A percentile compares a stretch with the other conserved stretches of the same genome.
Evolutionary conservation across 2,113 vertebrate genomes (phyloP).

Genomic region (Uropsilus gracilis): DNA sequence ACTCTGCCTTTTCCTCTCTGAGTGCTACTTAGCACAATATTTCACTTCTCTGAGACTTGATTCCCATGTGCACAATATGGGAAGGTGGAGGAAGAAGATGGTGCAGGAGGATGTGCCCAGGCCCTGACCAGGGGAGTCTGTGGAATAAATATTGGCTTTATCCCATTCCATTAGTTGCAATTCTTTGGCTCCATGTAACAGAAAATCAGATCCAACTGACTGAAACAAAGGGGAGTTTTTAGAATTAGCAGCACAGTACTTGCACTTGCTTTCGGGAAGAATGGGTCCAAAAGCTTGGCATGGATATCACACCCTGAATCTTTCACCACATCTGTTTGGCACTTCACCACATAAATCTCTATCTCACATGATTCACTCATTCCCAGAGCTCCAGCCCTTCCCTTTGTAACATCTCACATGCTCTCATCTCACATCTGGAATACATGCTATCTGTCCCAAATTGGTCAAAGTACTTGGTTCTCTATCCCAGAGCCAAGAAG

Average conservation of each 20-base stretch:
- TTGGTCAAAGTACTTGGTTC: no score
- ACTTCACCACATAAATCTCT: accelerated
- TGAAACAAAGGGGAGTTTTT: background rate
- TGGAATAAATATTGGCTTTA: background rate
- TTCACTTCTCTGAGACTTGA: background rate
- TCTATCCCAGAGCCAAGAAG: background rate
- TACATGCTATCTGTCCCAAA: no score
- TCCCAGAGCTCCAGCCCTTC: background rate
- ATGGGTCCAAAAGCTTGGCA: background rate
- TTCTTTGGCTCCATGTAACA: background rate
- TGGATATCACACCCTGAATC: background rate
- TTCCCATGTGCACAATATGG: background rate
- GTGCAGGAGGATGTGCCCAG: no score
- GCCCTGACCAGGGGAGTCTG: background rate
- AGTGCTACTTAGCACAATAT: background rate
- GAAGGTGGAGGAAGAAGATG: background rate
- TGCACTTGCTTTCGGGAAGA: background rate
- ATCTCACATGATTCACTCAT: background rate
- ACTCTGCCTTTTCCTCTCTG: background rate
- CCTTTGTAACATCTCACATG: background rate
- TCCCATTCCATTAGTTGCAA: background rate
- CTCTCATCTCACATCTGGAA: background rate
- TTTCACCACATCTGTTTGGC: background rate
- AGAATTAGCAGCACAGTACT: background rate
- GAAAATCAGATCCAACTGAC: background rate